phyloP scores from a whole-genome alignment of 1,140 invertebrate genomes.

The Sycophila sp. region DNA sequence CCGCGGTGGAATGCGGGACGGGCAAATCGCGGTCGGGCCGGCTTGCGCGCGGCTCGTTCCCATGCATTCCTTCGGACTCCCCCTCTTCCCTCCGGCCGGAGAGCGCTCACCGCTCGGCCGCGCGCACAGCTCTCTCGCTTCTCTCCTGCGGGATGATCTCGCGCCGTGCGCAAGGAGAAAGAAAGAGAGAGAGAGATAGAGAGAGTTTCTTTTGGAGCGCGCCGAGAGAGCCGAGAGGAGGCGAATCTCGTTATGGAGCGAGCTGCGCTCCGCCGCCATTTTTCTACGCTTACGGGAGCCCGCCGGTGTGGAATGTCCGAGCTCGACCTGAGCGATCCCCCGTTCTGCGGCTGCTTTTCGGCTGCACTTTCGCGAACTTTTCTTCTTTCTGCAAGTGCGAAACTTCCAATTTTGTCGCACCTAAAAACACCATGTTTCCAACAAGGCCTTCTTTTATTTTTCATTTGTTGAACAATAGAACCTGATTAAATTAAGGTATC shows the following conservation, averaged over 20 bases:
- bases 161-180: not conserved
- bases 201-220: constrained; percentile 27
- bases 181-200: too few relatives aligned
- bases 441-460: too few relatives aligned
- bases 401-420: not conserved
- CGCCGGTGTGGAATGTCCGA: not conserved
- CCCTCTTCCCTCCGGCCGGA: constrained; percentile 11
- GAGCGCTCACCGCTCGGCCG: constrained; percentile 12
- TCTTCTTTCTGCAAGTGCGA: too few relatives aligned
- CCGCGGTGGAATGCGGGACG: constrained; percentile 52
- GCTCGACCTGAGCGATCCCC: constrained; percentile 23
- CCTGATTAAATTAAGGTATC: too few relatives aligned
- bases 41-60: constrained; percentile 49
- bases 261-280: constrained; percentile 21
- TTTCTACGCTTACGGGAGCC: constrained; percentile 17
- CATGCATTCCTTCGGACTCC: constrained; percentile 47
- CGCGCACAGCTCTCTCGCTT: constrained; percentile 23
- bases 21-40: constrained; percentile 55
- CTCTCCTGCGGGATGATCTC: constrained; percentile 37
- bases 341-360: constrained; percentile 11
- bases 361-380: constrained; percentile 6
- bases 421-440: too few relatives aligned
- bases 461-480: too few relatives aligned
- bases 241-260: constrained; percentile 36
- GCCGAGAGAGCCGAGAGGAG: constrained; percentile 6